phyloP scores from a whole-genome alignment of 2,888 invertebrate genomes.

The Heteromyza rotundicornis region DNA sequence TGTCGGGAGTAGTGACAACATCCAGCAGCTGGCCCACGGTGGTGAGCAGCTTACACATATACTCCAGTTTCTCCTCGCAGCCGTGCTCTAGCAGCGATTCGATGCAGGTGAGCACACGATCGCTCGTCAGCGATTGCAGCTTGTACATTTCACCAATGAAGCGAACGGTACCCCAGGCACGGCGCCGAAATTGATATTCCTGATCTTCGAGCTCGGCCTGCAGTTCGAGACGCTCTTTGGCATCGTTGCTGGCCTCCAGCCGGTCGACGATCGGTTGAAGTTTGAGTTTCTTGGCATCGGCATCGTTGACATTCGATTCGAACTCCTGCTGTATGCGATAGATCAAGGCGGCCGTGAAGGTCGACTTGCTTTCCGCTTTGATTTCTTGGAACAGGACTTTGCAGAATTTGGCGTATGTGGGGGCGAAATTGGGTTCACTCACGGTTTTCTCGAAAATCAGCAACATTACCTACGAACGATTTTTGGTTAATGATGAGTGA shows the following conservation, averaged over 20 bases:
- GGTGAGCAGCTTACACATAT: conserved; percentile 57
- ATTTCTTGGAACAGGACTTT: conserved; percentile 56
- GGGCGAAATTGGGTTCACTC: conserved; percentile 58
- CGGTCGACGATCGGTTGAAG: conserved; percentile 50
- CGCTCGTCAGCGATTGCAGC: conserved; percentile 47
- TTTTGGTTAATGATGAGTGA: no score
- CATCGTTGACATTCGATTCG: conserved; percentile 57
- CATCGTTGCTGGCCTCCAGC: conserved; percentile 43
- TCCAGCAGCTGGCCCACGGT: conserved; percentile 56
- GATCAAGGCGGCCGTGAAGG: conserved; percentile 47
- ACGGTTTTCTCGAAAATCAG: conserved; percentile 59
- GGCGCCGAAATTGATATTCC: conserved; percentile 57
- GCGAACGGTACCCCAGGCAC: conserved; percentile 59
- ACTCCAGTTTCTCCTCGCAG: conserved; percentile 57
- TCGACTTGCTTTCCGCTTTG: conserved; percentile 48
- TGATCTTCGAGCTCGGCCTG: conserved; percentile 57
- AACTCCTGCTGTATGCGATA: conserved; percentile 55
- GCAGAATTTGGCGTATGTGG: conserved; percentile 58
- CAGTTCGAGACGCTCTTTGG: conserved; percentile 47
- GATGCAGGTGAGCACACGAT: conserved; percentile 51
- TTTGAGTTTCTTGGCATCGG: conserved; percentile 54
- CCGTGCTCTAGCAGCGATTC: conserved; percentile 52
- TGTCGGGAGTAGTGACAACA: conserved; percentile 32
- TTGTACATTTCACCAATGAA: conserved; percentile 59
- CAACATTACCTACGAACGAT: conserved; percentile 48